Evolutionary conservation across 2,888 invertebrate genomes (phyloP).

Genomic region (Andrena flavipes): DNA sequence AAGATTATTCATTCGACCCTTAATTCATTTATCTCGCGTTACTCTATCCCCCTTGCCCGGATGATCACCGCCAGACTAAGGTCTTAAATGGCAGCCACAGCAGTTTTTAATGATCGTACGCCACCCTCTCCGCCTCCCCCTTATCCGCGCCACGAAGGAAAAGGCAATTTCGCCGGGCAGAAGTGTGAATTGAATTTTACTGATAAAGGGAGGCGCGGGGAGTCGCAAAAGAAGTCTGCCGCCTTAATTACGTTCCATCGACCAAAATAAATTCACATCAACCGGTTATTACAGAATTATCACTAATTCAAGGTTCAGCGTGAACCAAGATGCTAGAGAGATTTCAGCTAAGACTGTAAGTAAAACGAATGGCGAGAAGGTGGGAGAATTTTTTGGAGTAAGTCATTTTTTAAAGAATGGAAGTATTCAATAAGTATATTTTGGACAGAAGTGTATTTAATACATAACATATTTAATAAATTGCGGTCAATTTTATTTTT

Average conservation of each 20-base stretch:
- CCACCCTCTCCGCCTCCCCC: neutral
- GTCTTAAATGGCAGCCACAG: conserved; percentile 41
- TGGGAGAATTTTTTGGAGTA: too few relatives aligned
- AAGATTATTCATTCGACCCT: conserved; percentile 72
- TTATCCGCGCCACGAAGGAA: neutral
- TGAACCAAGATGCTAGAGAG: neutral
- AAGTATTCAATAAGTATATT: too few relatives aligned
- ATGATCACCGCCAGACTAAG: conserved; percentile 39
- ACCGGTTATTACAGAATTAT: neutral
- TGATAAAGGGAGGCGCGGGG: neutral
- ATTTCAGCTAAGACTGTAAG: neutral
- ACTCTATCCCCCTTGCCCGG: conserved; percentile 31
- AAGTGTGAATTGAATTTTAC: conserved; percentile 31
- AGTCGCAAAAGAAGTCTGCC: neutral
- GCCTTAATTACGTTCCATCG: neutral
- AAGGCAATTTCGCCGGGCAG: neutral
- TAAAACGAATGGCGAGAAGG: too few relatives aligned
- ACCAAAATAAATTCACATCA: neutral
- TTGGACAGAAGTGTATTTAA: too few relatives aligned
- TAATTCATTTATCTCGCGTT: conserved; percentile 74
- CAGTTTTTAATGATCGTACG: conserved; percentile 42
- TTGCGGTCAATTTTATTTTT: neutral
- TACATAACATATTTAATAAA: neutral
- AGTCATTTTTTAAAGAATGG: too few relatives aligned
- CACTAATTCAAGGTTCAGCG: neutral